A percentile compares a stretch with the other conserved stretches of the same genome.
Evolutionary conservation across 2,888 invertebrate species (phyloP).

Genomic region (Eubasilissa splendida): DNA sequence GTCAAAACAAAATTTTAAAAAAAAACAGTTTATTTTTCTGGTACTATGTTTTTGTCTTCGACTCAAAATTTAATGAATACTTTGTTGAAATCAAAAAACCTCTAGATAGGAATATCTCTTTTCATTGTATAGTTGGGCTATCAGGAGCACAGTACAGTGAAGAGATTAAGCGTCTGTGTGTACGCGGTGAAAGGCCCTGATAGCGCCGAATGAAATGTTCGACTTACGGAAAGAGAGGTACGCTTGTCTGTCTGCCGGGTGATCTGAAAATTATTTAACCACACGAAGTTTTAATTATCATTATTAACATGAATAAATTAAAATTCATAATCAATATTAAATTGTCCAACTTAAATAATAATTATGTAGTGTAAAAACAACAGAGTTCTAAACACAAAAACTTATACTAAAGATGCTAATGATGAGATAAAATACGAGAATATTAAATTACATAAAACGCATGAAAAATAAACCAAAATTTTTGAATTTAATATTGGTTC

Average conservation of each 20-base stretch:
- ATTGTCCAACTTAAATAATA: too few relatives aligned
- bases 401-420: too few relatives aligned
- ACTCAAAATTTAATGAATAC: not conserved
- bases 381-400: too few relatives aligned
- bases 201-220: constrained; percentile 8
- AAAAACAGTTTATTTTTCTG: not conserved
- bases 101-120: constrained; percentile 9
- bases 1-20: not conserved
- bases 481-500: too few relatives aligned
- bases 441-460: too few relatives aligned
- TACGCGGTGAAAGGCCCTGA: constrained; percentile 11
- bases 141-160: constrained; percentile 10
- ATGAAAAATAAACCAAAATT: too few relatives aligned
- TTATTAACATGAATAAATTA: too few relatives aligned
- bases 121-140: constrained; percentile 2
- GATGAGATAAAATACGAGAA: too few relatives aligned
- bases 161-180: not conserved
- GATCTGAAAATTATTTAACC: not conserved
- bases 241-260: constrained; percentile 16
- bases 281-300: not conserved
- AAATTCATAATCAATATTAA: not conserved
- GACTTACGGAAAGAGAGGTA: constrained; percentile 11
- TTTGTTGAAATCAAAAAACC: not conserved
- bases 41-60: not conserved
- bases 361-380: too few relatives aligned